Conservation (phyloP, 2,888 invertebrate genomes). For the Miltochrista miniata region DNA sequence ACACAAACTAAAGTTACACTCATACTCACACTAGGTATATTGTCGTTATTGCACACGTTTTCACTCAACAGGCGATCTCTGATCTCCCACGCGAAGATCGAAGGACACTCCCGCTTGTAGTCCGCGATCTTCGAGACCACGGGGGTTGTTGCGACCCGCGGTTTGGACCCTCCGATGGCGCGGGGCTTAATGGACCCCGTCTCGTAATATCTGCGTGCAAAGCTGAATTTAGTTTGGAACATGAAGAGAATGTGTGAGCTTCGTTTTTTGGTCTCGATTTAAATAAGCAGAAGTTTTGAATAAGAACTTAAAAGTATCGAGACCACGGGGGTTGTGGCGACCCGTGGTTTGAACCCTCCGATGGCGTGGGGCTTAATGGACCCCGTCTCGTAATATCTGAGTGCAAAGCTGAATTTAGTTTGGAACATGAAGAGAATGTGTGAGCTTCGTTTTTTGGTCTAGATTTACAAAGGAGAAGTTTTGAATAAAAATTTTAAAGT, state of each 20-base stretch:
- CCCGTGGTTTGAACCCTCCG: conserved; percentile 98
- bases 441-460: conserved; percentile 38
- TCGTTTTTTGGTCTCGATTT: conserved; percentile 31
- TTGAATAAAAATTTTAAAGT: too few relatives aligned
- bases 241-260: conserved; percentile 33
- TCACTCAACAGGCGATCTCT: conserved; percentile 96
- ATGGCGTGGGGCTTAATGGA: conserved; percentile 98
- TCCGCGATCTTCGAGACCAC: conserved; percentile 98
- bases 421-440: conserved; percentile 49
- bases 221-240: conserved; percentile 75
- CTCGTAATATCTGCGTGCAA: conserved; percentile 94
- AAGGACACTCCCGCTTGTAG: conserved; percentile 98
- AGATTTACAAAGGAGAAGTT: neutral
- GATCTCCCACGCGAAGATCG: conserved; percentile 99
- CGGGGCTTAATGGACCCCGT: conserved; percentile 98
- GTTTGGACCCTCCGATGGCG: conserved; percentile 98
- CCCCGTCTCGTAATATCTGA: conserved; percentile 98
- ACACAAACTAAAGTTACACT: too few relatives aligned
- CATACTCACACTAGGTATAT: conserved; percentile 98
- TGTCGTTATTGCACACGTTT: conserved; percentile 98
- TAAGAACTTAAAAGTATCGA: conserved; percentile 84
- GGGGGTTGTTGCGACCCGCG: conserved; percentile 95
- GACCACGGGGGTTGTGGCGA: conserved; percentile 96
- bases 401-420: conserved; percentile 76
- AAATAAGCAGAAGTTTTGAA: too few relatives aligned